phyloP scores from a whole-genome alignment of 2,797 vertebrate genomes.

The Manis javanica region DNA sequence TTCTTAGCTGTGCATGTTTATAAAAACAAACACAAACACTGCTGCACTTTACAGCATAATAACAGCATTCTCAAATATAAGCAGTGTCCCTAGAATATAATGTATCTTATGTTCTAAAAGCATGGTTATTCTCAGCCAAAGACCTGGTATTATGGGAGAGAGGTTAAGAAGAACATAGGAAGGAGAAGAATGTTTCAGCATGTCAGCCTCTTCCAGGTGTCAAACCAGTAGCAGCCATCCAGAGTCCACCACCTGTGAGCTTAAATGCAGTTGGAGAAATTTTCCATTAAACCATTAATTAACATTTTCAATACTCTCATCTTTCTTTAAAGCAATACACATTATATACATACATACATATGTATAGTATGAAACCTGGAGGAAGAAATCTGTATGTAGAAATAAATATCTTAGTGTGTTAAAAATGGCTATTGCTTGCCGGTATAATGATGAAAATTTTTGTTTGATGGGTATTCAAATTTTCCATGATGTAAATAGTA shows the following conservation, averaged over 20 bases:
- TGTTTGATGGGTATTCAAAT: slow-evolving; percentile 25
- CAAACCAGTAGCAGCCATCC: background rate
- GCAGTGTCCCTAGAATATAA: background rate
- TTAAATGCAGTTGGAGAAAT: slow-evolving; percentile 5
- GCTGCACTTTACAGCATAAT: background rate
- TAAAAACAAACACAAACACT: slow-evolving; percentile 44
- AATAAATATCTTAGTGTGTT: slow-evolving; percentile 7
- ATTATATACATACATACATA: background rate
- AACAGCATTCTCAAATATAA: slow-evolving; percentile 25
- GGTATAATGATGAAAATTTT: slow-evolving; percentile 18
- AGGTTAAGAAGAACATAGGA: slow-evolving; percentile 37
- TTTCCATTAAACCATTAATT: slow-evolving; percentile 45
- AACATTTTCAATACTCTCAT: background rate
- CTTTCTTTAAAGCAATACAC: slow-evolving; percentile 46
- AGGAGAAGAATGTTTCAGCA: background rate
- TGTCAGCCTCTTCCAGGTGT: background rate
- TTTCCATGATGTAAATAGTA: slow-evolving; percentile 25
- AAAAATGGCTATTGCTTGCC: slow-evolving; percentile 12
- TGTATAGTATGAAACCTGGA: background rate
- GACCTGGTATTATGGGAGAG: background rate
- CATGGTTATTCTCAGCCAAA: background rate
- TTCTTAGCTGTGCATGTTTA: background rate
- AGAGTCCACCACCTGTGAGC: background rate
- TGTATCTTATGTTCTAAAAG: background rate
- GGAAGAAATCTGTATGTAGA: background rate